These are phyloP conservation scores for Platyrinchus mystaceus DNA, from an alignment of 2,797 vertebrate genomes.

Conservation along the genomic window DNA sequence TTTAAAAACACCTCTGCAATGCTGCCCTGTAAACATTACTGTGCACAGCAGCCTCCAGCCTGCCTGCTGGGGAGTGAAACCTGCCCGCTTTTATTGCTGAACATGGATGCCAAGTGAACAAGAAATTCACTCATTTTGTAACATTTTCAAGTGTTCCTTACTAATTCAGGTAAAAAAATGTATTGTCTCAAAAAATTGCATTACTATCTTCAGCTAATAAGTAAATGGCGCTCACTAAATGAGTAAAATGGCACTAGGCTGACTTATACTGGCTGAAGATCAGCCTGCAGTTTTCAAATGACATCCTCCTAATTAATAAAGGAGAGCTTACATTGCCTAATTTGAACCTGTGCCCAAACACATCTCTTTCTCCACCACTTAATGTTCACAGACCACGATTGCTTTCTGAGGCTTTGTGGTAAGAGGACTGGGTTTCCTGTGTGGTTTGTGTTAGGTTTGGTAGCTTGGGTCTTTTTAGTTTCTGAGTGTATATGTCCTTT, in stretches of 20 bases:
- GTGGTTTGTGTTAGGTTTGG: background rate
- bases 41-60: background rate
- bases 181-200: background rate
- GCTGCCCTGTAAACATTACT: background rate
- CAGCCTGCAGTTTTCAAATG: background rate
- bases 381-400: background rate
- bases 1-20: background rate
- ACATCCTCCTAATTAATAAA: constrained; percentile 8
- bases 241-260: background rate
- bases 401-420: constrained; percentile 18
- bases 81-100: background rate
- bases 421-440: background rate
- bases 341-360: constrained; percentile 16
- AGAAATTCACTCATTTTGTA: background rate
- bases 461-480: background rate
- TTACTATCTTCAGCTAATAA: background rate
- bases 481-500: background rate
- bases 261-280: background rate
- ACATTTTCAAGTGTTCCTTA: background rate
- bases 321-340: background rate
- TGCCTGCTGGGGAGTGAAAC: background rate
- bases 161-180: background rate
- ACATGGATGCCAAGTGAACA: rapidly evolving
- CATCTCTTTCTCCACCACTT: background rate
- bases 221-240: background rate